These are phyloP conservation scores for Cantharis rufa DNA, from an alignment of 2,888 invertebrate species.

Conservation along the genomic window DNA sequence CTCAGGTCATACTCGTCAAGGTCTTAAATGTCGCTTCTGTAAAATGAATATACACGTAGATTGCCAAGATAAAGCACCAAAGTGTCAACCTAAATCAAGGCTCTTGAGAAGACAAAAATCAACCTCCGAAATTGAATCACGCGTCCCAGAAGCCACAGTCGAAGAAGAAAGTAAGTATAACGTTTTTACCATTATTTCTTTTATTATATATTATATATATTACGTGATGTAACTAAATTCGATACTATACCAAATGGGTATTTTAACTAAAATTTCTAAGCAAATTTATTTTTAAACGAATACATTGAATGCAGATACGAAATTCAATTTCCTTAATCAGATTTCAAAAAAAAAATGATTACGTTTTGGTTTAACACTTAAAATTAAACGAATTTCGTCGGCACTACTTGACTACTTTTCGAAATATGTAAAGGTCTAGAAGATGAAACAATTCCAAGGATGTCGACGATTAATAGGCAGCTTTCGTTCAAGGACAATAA, in stretches of 20 bases:
- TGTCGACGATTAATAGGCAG: conserved; percentile 54
- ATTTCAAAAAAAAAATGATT: background rate
- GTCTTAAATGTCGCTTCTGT: conserved; percentile 85
- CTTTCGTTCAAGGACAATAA: conserved; percentile 50
- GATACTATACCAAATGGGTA: conserved; percentile 7
- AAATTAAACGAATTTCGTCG: background rate
- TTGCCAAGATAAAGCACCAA: conserved; percentile 80
- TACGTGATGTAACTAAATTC: conserved; percentile 5
- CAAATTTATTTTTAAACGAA: background rate
- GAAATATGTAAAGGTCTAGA: conserved; percentile 19
- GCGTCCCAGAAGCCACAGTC: conserved; percentile 65
- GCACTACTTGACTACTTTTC: background rate
- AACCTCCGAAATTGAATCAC: conserved; percentile 80
- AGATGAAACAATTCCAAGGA: conserved; percentile 43
- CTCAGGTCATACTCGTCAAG: conserved; percentile 87
- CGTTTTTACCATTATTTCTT: conserved; percentile 24
- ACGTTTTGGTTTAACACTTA: too few species aligned
- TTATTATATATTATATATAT: background rate
- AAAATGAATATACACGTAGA: conserved; percentile 91
- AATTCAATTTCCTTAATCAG: background rate
- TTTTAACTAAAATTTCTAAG: background rate
- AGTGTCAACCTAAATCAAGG: conserved; percentile 84
- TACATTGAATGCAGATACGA: background rate
- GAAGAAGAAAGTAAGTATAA: conserved; percentile 81
- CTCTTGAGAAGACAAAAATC: conserved; percentile 87